Evolutionary conservation across 2,113 vertebrate genomes (phyloP).

Genomic region (Mormoops blainvillei): DNA sequence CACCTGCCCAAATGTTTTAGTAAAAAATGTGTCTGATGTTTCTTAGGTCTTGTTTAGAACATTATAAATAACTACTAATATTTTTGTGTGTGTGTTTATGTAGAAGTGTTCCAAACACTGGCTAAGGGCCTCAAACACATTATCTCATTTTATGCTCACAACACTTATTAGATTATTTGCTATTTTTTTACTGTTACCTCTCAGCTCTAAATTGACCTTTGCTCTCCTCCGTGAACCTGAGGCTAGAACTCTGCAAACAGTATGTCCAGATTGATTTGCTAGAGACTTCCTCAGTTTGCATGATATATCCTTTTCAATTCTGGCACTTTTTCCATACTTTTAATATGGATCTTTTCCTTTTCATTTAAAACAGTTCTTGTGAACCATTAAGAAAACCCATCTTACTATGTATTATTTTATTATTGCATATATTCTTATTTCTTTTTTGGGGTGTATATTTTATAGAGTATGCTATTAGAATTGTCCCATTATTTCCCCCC

Average conservation of each 20-base stretch:
- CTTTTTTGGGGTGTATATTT: too few relatives aligned
- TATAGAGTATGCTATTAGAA: too few relatives aligned
- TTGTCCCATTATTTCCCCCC: too few relatives aligned
- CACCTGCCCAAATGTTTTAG: neutral
- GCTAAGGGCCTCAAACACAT: neutral
- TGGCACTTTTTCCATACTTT: neutral
- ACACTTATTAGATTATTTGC: neutral
- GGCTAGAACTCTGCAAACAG: neutral
- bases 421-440: neutral
- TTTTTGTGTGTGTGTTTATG: neutral
- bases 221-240: neutral
- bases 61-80: neutral
- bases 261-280: neutral
- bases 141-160: neutral
- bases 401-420: neutral
- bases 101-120: neutral
- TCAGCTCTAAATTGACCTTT: neutral
- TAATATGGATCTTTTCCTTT: neutral
- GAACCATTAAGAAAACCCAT: neutral
- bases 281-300: neutral
- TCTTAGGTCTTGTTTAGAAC: neutral
- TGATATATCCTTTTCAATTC: neutral
- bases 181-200: neutral
- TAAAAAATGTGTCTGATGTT: neutral
- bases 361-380: neutral